These are phyloP conservation scores for Hormaphis cornu DNA, from an alignment of 1,140 invertebrate genomes.

Conservation along the genomic window DNA sequence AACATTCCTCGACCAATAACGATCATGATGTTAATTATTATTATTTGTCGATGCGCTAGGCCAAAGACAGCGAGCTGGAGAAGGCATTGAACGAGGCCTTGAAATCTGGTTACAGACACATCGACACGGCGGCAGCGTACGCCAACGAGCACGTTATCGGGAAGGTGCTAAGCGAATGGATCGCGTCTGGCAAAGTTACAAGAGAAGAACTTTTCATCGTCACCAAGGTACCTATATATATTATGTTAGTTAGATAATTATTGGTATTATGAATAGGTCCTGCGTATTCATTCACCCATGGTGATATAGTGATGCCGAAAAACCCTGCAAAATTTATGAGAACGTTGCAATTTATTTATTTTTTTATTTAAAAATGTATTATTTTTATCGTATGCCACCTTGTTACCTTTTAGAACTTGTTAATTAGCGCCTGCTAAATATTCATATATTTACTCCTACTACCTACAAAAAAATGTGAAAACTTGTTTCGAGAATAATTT, in stretches of 20 bases:
- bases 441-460: too few species aligned
- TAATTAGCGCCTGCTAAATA: too few species aligned
- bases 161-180: slow-evolving; percentile 51
- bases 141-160: slow-evolving; percentile 55
- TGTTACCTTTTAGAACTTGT: too few species aligned
- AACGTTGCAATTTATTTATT: not conserved
- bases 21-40: not conserved
- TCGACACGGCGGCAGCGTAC: slow-evolving; percentile 57
- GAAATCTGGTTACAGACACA: slow-evolving; percentile 57
- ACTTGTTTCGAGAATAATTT: too few species aligned
- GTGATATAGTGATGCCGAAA: too few species aligned
- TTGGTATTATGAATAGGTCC: too few species aligned
- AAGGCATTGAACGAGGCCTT: slow-evolving; percentile 50
- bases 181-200: slow-evolving; percentile 50
- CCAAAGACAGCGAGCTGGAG: slow-evolving; percentile 43
- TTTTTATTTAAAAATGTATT: not conserved
- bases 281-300: too few species aligned
- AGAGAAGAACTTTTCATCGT: slow-evolving; percentile 60
- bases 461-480: too few species aligned
- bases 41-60: slow-evolving; percentile 28
- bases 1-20: too few species aligned
- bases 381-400: too few species aligned
- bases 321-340: too few species aligned
- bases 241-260: too few species aligned
- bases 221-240: slow-evolving; percentile 54